phyloP scores from a whole-genome alignment of 2,888 invertebrate species.

The Agrenia bidenticulata region DNA sequence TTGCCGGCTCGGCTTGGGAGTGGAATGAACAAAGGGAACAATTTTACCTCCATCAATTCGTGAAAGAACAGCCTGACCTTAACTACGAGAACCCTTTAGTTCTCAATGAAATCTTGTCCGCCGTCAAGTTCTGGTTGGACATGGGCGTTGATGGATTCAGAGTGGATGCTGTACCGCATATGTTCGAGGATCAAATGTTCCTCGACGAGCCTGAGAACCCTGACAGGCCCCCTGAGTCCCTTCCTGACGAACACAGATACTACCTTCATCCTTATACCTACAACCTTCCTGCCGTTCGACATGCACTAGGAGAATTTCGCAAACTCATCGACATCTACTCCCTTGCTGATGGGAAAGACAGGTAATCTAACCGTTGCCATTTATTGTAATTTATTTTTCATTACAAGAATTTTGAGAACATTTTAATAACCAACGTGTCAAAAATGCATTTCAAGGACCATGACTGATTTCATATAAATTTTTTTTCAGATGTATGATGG shows the following conservation, averaged over 20 bases:
- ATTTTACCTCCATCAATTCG: conserved; percentile 78
- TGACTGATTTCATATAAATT: too few species aligned
- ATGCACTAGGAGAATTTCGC: conserved; percentile 67
- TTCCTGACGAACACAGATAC: conserved; percentile 63
- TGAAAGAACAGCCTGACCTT: conserved; percentile 70
- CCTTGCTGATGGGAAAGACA: conserved; percentile 56
- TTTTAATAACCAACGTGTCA: too few species aligned
- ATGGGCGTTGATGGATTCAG: conserved; percentile 81
- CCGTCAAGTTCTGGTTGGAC: conserved; percentile 70
- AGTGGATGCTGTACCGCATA: conserved; percentile 67
- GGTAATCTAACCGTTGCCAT: too few species aligned
- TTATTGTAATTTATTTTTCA: too few species aligned
- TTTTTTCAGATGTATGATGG: conserved; percentile 47
- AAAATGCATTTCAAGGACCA: too few species aligned
- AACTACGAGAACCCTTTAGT: conserved; percentile 74
- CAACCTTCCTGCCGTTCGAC: conserved; percentile 64
- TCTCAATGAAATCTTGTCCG: conserved; percentile 65
- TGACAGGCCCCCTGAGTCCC: conserved; percentile 31
- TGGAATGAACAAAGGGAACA: conserved; percentile 68
- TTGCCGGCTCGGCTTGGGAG: conserved; percentile 74
- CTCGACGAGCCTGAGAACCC: conserved; percentile 58
- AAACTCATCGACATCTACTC: conserved; percentile 64
- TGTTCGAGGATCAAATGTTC: conserved; percentile 55
- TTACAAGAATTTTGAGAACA: too few species aligned
- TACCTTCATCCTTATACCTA: conserved; percentile 67